phyloP scores from a whole-genome alignment of 2,888 invertebrate species.

The Graphium colonna region DNA sequence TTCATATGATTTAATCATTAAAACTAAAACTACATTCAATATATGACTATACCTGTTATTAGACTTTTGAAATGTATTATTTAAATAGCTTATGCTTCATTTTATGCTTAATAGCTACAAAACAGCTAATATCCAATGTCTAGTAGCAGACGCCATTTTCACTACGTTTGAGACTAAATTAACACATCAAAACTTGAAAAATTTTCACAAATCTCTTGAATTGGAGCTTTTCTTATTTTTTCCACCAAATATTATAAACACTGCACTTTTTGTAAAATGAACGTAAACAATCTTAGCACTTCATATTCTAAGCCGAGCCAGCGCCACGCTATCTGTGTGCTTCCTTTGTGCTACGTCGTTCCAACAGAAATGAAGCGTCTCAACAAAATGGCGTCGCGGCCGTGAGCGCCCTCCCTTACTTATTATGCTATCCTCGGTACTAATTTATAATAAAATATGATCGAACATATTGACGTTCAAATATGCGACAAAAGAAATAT shows the following conservation, averaged over 20 bases:
- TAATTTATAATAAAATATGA: background rate
- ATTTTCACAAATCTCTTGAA: no score
- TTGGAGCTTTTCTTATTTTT: no score
- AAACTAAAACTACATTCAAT: no score
- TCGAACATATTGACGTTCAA: background rate
- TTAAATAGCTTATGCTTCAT: background rate
- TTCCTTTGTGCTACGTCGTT: constrained; percentile 33
- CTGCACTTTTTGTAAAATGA: constrained; percentile 7
- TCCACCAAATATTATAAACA: background rate
- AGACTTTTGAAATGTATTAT: background rate
- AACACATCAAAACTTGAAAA: no score
- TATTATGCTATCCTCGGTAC: background rate
- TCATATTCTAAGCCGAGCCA: constrained; percentile 24
- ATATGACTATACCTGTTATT: background rate
- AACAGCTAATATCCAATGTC: background rate
- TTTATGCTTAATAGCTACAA: background rate
- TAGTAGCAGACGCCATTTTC: background rate
- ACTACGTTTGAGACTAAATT: no score
- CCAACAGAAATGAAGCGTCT: constrained; percentile 33
- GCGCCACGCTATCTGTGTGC: constrained; percentile 32
- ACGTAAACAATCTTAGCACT: background rate
- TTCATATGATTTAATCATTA: no score
- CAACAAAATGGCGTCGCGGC: constrained; percentile 48
- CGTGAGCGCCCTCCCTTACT: constrained; percentile 13
- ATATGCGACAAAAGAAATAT: background rate